phyloP scores from a whole-genome alignment of 1,140 invertebrate genomes.

The Polyergus mexicanus region DNA sequence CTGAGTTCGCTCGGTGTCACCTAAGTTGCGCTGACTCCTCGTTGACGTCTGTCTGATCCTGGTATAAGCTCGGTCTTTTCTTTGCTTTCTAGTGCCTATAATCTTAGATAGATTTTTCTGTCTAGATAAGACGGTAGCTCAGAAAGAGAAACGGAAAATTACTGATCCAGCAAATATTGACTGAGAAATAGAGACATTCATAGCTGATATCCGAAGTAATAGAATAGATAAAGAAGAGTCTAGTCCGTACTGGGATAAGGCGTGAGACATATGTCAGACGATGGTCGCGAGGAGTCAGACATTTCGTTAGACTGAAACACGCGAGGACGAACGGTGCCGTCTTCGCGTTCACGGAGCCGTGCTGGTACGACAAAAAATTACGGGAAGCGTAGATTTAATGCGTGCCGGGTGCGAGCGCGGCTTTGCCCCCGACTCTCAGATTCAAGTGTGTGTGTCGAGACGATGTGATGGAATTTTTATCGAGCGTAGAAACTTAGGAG shows the following conservation, averaged over 20 bases:
- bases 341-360: slow-evolving; percentile 23
- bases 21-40: slow-evolving; percentile 4
- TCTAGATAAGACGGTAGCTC: background rate
- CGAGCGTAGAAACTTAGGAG: slow-evolving; percentile 54
- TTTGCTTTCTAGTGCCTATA: slow-evolving; percentile 27
- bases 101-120: slow-evolving; percentile 15
- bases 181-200: background rate
- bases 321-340: slow-evolving; percentile 29
- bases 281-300: slow-evolving; percentile 28
- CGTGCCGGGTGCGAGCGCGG: slow-evolving; percentile 46
- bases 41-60: slow-evolving; percentile 16
- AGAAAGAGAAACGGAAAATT: background rate
- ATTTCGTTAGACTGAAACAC: slow-evolving; percentile 57
- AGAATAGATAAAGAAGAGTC: background rate
- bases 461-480: slow-evolving; percentile 51
- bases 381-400: slow-evolving; percentile 27
- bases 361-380: slow-evolving; percentile 23
- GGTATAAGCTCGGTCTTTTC: slow-evolving; percentile 1
- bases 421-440: slow-evolving; percentile 40
- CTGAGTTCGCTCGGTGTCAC: background rate
- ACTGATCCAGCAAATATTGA: background rate
- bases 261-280: slow-evolving; percentile 9
- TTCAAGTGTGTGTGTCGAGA: slow-evolving; percentile 41
- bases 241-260: slow-evolving; percentile 17
- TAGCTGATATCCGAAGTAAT: background rate